phyloP scores from a whole-genome alignment of 2,113 vertebrate species.

The Neoarius graeffei region DNA sequence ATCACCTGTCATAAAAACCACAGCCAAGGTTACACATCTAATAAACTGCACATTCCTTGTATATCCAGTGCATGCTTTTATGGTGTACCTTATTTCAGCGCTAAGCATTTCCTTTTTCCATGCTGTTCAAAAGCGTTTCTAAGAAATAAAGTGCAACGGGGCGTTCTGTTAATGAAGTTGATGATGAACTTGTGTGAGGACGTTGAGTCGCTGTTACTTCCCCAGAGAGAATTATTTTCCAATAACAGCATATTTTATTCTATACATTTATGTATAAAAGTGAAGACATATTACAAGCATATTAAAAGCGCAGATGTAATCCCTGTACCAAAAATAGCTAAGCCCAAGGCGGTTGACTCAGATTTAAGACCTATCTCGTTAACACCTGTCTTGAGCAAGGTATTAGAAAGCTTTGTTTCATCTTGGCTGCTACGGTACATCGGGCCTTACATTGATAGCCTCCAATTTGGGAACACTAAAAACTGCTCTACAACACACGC shows the following conservation, averaged over 20 bases:
- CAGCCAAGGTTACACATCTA: slow-evolving; percentile 74
- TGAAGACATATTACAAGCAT: not conserved
- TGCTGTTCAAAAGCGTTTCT: not conserved
- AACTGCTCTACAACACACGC: no score
- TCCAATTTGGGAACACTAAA: no score
- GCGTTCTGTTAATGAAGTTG: not conserved
- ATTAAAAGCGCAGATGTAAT: no score
- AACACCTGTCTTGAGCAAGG: no score
- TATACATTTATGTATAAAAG: not conserved
- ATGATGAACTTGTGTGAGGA: not conserved
- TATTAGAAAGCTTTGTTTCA: no score
- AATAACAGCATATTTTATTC: not conserved
- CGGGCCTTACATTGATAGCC: no score
- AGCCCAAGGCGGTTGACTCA: no score
- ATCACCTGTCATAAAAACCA: slow-evolving; percentile 72
- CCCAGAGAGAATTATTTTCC: not conserved
- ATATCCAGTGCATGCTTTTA: slow-evolving; percentile 50
- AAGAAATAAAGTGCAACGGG: not conserved
- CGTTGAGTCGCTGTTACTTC: not conserved
- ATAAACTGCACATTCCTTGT: slow-evolving; percentile 67
- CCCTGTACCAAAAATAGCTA: no score
- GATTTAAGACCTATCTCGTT: no score
- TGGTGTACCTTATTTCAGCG: slow-evolving; percentile 37
- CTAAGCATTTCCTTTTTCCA: slow-evolving; percentile 22
- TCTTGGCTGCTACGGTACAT: no score